A percentile compares a stretch with the other conserved stretches of the same genome.
Conservation (phyloP, 2,888 invertebrate genomes). For the Drosophila prostipennis region DNA sequence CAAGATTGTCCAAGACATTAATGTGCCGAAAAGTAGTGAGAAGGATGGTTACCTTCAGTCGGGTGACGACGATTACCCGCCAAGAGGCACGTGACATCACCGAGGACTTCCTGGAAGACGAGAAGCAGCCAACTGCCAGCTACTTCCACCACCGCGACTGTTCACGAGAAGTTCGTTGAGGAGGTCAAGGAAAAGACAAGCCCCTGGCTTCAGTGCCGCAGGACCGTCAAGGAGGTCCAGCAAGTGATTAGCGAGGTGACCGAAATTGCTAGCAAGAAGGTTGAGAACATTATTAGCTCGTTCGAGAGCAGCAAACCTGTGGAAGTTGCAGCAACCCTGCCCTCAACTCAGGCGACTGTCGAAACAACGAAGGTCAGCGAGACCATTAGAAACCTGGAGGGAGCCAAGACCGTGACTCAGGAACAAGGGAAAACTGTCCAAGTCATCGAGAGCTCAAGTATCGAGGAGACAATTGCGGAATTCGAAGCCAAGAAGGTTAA, state of each 20-base stretch:
- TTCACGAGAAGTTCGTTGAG: constrained; percentile 72
- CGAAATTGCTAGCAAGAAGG: constrained; percentile 71
- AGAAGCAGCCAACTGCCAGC: constrained; percentile 74
- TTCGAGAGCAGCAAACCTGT: constrained; percentile 65
- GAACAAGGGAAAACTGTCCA: constrained; percentile 55
- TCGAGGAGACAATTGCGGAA: constrained; percentile 75
- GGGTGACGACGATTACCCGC: constrained; percentile 63
- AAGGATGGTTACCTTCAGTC: constrained; percentile 59
- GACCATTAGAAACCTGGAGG: constrained; percentile 65
- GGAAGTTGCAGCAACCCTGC: constrained; percentile 10
- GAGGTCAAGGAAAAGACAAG: constrained; percentile 73
- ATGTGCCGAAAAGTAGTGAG: constrained; percentile 59
- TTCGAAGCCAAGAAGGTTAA: constrained; percentile 74
- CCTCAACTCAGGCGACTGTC: constrained; percentile 15
- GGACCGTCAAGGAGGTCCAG: constrained; percentile 62
- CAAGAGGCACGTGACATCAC: constrained; percentile 80
- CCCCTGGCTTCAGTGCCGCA: constrained; percentile 48
- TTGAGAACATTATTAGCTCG: constrained; percentile 74
- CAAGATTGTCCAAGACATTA: constrained; percentile 70
- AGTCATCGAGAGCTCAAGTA: constrained; percentile 61
- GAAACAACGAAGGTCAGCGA: constrained; percentile 69
- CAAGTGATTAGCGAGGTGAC: constrained; percentile 67
- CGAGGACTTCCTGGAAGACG: constrained; percentile 79
- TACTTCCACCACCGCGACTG: constrained; percentile 44
- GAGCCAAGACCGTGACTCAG: constrained; percentile 37